These are phyloP conservation scores for Cataglyphis livida DNA, from an alignment of 2,888 invertebrate genomes.

Conservation along the genomic window DNA sequence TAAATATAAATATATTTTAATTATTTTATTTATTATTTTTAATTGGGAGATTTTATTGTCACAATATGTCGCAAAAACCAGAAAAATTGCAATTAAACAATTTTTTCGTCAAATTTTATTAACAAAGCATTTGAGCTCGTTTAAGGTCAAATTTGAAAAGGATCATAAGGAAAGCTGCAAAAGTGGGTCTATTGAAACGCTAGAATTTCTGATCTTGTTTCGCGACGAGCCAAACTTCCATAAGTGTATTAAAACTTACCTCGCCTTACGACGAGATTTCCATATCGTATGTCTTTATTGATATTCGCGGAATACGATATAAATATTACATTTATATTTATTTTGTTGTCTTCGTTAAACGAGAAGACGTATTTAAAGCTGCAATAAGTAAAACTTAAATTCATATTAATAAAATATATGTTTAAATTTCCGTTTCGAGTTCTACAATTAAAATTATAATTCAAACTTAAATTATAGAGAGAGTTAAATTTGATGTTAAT, in stretches of 20 bases:
- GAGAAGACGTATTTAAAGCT: not conserved
- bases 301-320: constrained; percentile 6
- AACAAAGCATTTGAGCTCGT: not conserved
- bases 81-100: not conserved
- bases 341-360: not conserved
- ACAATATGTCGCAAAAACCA: not conserved
- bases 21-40: not conserved
- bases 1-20: not conserved
- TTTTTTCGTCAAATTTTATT: constrained; percentile 7
- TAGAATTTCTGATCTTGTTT: constrained; percentile 41
- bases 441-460: not conserved
- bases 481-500: not conserved
- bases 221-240: constrained; percentile 35
- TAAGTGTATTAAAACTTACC: constrained; percentile 37
- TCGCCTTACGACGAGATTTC: constrained; percentile 27
- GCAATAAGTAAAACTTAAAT: not conserved
- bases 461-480: not conserved
- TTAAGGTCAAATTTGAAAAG: constrained; percentile 23
- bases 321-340: constrained; percentile 12
- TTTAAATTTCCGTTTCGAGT: not conserved
- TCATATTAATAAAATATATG: not conserved
- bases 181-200: constrained; percentile 34
- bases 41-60: not conserved
- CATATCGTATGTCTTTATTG: constrained; percentile 25
- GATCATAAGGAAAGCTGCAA: constrained; percentile 19